A percentile compares a stretch with the other conserved stretches of the same genome.
phyloP scores from a whole-genome alignment of 2,113 vertebrate species.

The Sturnira hondurensis region DNA sequence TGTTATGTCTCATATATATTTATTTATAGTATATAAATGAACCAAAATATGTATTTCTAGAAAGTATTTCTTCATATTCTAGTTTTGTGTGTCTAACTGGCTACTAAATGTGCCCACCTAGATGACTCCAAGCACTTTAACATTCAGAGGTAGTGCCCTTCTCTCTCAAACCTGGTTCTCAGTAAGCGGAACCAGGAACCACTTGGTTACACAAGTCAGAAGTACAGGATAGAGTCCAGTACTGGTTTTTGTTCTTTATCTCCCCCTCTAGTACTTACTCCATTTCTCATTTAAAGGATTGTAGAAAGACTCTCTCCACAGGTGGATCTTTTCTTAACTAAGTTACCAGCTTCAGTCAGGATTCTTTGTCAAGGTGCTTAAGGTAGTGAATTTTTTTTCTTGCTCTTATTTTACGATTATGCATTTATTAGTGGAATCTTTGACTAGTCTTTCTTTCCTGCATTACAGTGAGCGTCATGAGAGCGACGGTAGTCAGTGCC shows the following conservation, averaged over 20 bases:
- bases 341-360: neutral
- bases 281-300: neutral
- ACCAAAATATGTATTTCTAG: neutral
- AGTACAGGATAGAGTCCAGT: neutral
- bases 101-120: neutral
- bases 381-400: conserved; percentile 13
- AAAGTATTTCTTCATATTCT: conserved; percentile 28
- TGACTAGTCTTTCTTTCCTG: neutral
- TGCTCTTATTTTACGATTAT: neutral
- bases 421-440: neutral
- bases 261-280: neutral
- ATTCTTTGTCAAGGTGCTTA: neutral
- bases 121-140: neutral
- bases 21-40: neutral
- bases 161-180: conserved; percentile 3
- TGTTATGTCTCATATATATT: neutral
- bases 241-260: neutral
- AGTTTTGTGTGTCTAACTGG: neutral
- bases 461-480: neutral
- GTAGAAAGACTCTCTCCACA: neutral
- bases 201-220: neutral
- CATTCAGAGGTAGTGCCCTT: neutral
- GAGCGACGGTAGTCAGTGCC: neutral
- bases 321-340: neutral
- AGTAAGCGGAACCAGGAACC: neutral